Evolutionary conservation across 1,140 invertebrate genomes (phyloP), one percentile per base, ranked within the genome.

Genomic region (Papilio xuthus): DNA sequence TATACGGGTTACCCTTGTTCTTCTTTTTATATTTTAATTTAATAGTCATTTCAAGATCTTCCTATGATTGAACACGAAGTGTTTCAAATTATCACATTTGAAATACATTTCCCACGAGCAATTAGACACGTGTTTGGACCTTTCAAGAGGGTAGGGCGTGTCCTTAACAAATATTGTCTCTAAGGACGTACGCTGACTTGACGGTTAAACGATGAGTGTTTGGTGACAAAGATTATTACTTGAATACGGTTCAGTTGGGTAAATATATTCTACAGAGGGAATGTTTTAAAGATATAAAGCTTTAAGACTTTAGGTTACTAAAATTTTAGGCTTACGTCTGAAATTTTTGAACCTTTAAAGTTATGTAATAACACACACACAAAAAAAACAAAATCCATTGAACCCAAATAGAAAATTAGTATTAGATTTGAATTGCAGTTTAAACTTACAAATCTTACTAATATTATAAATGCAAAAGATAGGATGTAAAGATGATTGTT

Each of bases 141-240:
- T 82, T 78, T 78, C 81, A 84, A 88, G 85, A 86, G 85, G 85
- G 85, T 84, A 86, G 86, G 87, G 85, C 81, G 80, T 89, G 88
- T 90, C 88, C 89, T 90, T 86, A 85, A 86, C 90, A 90, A 92
- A 92, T 91, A 92, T 92, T 92, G 90, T 92, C 89, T 88, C 89
- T 91, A 89, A 92, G 91, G 91, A 89, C 89, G 85, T 84, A 85
- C 79, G 82, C 79, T 77, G 80, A 82, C 85, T 88, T 87, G 87
- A 88, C 84, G 84, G 84, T 85, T 84, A 87, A 85, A 85, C 83
- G 86, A 84, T 85, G 81, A 86, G 78, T 83, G 81, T 85, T 76
- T 80, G 80, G 82, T 82, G 80, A 79, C 82, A 79, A 76, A 81
- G 79, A 37, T 7, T 37, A 37, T 37, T 37, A 32, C 32, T 2